phyloP scores from a whole-genome alignment of 2,888 invertebrate genomes.

The Brachyptera risi region DNA sequence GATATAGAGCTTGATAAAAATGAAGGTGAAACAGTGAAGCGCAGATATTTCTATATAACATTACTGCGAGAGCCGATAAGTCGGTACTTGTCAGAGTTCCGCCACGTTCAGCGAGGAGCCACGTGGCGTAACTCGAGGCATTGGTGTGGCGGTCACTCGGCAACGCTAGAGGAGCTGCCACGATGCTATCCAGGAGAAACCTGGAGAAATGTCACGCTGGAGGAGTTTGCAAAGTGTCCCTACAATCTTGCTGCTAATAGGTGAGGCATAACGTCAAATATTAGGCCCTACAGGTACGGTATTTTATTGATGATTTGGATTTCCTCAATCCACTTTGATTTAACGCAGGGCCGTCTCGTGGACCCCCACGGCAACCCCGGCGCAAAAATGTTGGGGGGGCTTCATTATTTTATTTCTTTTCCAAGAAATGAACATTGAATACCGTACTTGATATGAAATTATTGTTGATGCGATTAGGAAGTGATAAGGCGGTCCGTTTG shows the following conservation, averaged over 20 bases:
- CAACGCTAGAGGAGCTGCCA: constrained; percentile 78
- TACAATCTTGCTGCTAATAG: constrained; percentile 91
- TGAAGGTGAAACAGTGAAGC: constrained; percentile 63
- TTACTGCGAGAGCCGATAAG: constrained; percentile 90
- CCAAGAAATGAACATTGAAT: too few species aligned
- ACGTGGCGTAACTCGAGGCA: constrained; percentile 83
- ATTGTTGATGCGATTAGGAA: too few species aligned
- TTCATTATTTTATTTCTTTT: too few species aligned
- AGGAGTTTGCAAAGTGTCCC: constrained; percentile 86
- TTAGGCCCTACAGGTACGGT: too few species aligned
- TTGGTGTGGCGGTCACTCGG: constrained; percentile 64
- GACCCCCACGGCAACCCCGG: too few species aligned
- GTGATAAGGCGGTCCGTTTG: too few species aligned
- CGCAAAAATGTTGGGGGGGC: too few species aligned
- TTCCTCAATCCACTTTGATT: too few species aligned
- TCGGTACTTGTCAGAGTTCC: constrained; percentile 92
- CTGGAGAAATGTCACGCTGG: constrained; percentile 85
- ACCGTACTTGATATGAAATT: too few species aligned
- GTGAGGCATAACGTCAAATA: too few species aligned
- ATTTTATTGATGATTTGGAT: too few species aligned
- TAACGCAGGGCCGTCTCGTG: too few species aligned
- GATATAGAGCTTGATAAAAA: constrained; percentile 87
- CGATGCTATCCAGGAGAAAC: constrained; percentile 71
- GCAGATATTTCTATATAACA: constrained; percentile 93
- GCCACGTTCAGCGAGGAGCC: constrained; percentile 94